A percentile compares a stretch with the other conserved stretches of the same genome.
phyloP scores from a whole-genome alignment of 2,113 vertebrate genomes.

The Pseudopipra pipra region DNA sequence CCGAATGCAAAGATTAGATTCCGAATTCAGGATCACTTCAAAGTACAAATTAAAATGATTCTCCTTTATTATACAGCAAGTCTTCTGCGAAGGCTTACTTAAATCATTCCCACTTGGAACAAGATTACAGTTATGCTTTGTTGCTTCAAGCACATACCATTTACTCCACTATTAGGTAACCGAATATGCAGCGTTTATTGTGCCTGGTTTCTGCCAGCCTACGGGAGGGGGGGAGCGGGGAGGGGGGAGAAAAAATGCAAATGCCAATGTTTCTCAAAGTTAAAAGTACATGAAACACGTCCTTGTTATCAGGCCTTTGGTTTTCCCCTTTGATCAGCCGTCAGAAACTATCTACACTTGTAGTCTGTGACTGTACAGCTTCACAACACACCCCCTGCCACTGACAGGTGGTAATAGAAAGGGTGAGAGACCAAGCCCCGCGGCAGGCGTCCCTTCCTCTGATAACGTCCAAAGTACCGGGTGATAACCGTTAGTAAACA shows the following conservation, averaged over 20 bases:
- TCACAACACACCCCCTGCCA: conserved; percentile 84
- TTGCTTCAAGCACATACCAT: conserved; percentile 75
- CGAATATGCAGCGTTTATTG: conserved; percentile 67
- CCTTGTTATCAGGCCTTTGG: conserved; percentile 86
- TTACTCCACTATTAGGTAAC: conserved; percentile 75
- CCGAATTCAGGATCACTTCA: conserved; percentile 69
- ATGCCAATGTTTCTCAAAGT: conserved; percentile 76
- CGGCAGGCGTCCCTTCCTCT: conserved; percentile 81
- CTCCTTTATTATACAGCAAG: conserved; percentile 65
- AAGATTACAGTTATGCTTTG: conserved; percentile 74
- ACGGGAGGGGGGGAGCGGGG: conserved; percentile 14
- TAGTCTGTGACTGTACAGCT: conserved; percentile 75
- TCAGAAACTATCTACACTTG: conserved; percentile 87
- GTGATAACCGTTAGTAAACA: conserved; percentile 86
- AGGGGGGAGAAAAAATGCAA: conserved; percentile 72
- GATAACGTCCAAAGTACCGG: conserved; percentile 76
- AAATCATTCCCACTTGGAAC: conserved; percentile 71
- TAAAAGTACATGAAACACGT: conserved; percentile 81
- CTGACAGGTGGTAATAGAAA: conserved; percentile 90
- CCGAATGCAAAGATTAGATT: conserved; percentile 65
- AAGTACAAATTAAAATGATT: conserved; percentile 72
- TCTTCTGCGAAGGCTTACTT: conserved; percentile 68
- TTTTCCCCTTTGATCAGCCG: conserved; percentile 91
- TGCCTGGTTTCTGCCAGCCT: conserved; percentile 76
- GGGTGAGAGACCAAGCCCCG: conserved; percentile 83